Conservation (phyloP, 2,888 invertebrate species). For the Troglohyphantes excavatus region DNA sequence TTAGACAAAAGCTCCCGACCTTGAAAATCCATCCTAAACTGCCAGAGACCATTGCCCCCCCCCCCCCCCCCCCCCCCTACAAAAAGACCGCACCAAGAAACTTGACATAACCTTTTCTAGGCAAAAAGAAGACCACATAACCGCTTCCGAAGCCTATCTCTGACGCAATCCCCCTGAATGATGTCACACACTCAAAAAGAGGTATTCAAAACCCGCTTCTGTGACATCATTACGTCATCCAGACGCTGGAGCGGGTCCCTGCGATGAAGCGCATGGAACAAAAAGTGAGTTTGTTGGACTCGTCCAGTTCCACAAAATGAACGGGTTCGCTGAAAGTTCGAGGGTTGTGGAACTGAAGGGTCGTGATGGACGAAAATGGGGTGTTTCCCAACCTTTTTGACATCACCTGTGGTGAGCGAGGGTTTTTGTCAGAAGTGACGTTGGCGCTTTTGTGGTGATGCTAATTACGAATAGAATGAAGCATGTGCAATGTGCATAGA, state of each 20-base stretch:
- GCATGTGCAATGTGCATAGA: background rate
- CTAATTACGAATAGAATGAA: background rate
- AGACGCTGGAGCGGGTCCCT: background rate
- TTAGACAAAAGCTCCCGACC: background rate
- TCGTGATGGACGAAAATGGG: background rate
- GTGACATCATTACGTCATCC: background rate
- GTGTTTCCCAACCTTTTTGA: slow-evolving; percentile 4
- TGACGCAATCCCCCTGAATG: background rate
- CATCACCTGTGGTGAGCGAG: background rate
- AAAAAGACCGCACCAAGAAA: too few relatives aligned
- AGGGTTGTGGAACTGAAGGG: background rate
- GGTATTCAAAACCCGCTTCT: background rate
- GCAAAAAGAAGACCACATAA: background rate
- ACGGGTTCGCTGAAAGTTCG: background rate
- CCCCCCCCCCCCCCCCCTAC: too few relatives aligned
- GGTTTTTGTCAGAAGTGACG: background rate
- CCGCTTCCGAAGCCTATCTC: background rate
- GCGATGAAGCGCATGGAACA: background rate
- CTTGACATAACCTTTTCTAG: slow-evolving; percentile 6
- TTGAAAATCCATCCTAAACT: background rate
- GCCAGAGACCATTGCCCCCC: background rate
- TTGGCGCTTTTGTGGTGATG: background rate
- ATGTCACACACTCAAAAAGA: background rate
- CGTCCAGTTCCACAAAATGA: background rate
- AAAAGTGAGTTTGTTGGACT: background rate